Evolutionary conservation across 2,113 vertebrate species (phyloP).

Genomic region (Sterrhoptilus dennistouni): DNA sequence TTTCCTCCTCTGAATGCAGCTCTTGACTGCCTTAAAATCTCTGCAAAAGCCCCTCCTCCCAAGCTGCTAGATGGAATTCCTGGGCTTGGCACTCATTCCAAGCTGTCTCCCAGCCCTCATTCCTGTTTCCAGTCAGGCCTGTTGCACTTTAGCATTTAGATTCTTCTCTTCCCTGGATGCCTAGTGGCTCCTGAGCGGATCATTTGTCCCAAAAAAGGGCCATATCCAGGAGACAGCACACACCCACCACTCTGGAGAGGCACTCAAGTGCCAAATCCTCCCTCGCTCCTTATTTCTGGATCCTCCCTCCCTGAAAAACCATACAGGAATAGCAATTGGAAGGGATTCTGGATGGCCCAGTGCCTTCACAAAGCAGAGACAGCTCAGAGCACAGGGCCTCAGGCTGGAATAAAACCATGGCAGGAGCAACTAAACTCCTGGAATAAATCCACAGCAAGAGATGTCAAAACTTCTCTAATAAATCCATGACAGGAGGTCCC

Average conservation of each 20-base stretch:
- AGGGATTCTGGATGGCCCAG: neutral
- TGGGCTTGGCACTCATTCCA: neutral
- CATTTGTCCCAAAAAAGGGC: neutral
- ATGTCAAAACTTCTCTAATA: neutral
- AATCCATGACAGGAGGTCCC: too few relatives aligned
- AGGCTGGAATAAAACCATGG: fast-evolving
- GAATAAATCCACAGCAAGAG: neutral
- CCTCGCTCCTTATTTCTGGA: neutral
- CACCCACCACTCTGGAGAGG: neutral
- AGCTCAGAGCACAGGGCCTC: fast-evolving
- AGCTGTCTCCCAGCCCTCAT: neutral
- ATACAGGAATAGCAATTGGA: neutral
- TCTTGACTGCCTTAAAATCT: neutral
- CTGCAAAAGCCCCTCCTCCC: neutral
- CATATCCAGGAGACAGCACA: neutral
- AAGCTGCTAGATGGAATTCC: neutral
- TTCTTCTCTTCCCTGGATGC: fast-evolving
- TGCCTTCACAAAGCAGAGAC: neutral
- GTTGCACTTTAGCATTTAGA: neutral
- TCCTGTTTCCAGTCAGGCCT: neutral
- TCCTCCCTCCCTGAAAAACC: neutral
- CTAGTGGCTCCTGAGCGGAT: neutral
- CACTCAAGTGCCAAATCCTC: neutral
- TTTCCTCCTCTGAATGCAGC: neutral
- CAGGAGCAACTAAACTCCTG: neutral